Percentiles rank a stretch among this genome's conserved stretches.
Conservation (phyloP, 1,140 invertebrate species). For the Atta cephalotes region DNA sequence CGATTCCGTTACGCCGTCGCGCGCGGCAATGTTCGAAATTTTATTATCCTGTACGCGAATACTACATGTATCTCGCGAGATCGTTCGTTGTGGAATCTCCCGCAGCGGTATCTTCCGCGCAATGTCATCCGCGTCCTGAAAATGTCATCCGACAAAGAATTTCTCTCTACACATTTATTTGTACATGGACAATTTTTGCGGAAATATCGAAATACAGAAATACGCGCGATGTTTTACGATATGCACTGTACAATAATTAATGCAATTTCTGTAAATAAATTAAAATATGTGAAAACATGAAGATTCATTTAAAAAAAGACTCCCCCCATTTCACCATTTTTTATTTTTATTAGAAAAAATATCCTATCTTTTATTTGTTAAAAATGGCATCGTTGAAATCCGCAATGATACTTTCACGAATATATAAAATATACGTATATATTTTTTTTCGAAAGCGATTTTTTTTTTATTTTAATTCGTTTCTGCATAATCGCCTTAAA, state of each 20-base stretch:
- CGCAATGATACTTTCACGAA: background rate
- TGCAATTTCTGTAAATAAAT: conserved; percentile 29
- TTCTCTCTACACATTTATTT: conserved; percentile 36
- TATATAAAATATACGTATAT: background rate
- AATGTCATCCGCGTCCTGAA: background rate
- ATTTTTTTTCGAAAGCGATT: background rate
- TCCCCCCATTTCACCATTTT: background rate
- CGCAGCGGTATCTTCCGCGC: conserved; percentile 13
- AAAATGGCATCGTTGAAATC: background rate
- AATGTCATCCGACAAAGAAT: conserved; percentile 16
- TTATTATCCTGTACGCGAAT: background rate
- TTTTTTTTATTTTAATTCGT: background rate
- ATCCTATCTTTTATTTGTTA: background rate
- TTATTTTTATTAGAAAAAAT: background rate
- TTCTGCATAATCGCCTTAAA: conserved; percentile 13
- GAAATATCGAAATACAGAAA: conserved; percentile 37
- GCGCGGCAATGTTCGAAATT: conserved; percentile 32
- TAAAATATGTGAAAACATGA: conserved; percentile 19
- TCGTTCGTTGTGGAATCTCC: background rate
- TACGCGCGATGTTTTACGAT: background rate
- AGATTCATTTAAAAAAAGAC: background rate
- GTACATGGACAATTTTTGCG: conserved; percentile 7
- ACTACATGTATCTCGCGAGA: background rate
- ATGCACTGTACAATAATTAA: conserved; percentile 14
- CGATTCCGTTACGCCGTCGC: background rate